These are phyloP conservation scores for Hippocampus comes DNA, from an alignment of 2,113 vertebrate species.

Conservation along the genomic window DNA sequence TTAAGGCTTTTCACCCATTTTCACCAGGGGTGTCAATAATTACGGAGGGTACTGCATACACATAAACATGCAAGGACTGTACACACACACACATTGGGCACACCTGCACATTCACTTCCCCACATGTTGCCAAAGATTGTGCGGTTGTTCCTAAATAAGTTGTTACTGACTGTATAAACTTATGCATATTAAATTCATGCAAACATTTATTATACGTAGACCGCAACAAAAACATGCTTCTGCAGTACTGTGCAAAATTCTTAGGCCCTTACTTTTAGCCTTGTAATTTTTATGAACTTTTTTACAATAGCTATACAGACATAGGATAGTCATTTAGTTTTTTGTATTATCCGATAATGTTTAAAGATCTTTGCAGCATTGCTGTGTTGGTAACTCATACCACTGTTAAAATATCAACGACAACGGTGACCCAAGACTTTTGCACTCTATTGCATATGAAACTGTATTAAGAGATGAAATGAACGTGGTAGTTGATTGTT, in stretches of 20 bases:
- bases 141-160: not conserved
- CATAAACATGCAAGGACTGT: constrained; percentile 22
- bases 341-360: too few relatives aligned
- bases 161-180: not conserved
- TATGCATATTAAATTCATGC: constrained; percentile 2
- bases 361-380: too few relatives aligned
- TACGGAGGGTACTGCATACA: not conserved
- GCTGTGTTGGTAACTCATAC: too few relatives aligned
- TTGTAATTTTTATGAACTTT: not conserved
- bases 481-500: constrained; percentile 24
- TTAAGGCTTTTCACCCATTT: too few relatives aligned
- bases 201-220: not conserved
- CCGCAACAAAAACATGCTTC: constrained; percentile 24
- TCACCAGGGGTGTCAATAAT: too few relatives aligned
- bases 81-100: constrained; percentile 4
- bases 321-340: too few relatives aligned
- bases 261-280: not conserved
- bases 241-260: not conserved
- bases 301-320: too few relatives aligned
- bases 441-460: not conserved
- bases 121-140: not conserved
- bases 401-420: not conserved
- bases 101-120: not conserved
- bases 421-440: not conserved
- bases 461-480: constrained; percentile 9